These are phyloP conservation scores for Misgurnus mizolepis DNA, from an alignment of 2,113 vertebrate species.

Conservation along the genomic window DNA sequence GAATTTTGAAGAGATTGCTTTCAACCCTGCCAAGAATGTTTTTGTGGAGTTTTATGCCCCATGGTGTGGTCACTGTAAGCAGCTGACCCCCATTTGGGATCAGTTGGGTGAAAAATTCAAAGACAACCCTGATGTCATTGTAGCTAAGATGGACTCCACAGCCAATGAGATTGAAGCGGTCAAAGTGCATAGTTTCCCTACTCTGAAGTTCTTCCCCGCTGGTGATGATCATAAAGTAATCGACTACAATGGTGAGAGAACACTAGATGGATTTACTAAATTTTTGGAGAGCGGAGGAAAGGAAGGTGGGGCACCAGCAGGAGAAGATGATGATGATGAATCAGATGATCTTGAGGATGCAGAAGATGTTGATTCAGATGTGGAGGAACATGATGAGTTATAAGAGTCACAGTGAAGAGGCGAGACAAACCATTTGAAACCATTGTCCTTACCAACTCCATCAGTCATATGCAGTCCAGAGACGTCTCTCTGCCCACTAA, in stretches of 20 bases:
- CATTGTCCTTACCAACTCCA: constrained; percentile 51
- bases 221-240: constrained; percentile 84
- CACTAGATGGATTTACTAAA: constrained; percentile 91
- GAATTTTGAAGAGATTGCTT: constrained; percentile 95
- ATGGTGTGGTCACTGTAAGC: constrained; percentile 99
- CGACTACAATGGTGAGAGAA: constrained; percentile 95
- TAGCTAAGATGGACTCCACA: constrained; percentile 97
- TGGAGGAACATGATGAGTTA: constrained; percentile 86
- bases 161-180: constrained; percentile 94
- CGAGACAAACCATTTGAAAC: constrained; percentile 49
- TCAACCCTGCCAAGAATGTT: constrained; percentile 87
- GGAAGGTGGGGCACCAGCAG: constrained; percentile 85
- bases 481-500: constrained; percentile 25
- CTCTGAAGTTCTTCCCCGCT: constrained; percentile 95
- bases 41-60: constrained; percentile 98
- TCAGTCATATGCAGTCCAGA: constrained; percentile 32
- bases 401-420: constrained; percentile 71
- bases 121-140: constrained; percentile 79
- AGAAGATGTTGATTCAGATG: constrained; percentile 80
- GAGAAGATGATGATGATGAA: constrained; percentile 74
- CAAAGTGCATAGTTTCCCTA: constrained; percentile 98
- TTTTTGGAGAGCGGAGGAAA: constrained; percentile 95
- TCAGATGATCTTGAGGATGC: constrained; percentile 79
- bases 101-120: constrained; percentile 90
- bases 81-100: constrained; percentile 96